phyloP scores from a whole-genome alignment of 2,113 vertebrate genomes.

The Morone chrysops region DNA sequence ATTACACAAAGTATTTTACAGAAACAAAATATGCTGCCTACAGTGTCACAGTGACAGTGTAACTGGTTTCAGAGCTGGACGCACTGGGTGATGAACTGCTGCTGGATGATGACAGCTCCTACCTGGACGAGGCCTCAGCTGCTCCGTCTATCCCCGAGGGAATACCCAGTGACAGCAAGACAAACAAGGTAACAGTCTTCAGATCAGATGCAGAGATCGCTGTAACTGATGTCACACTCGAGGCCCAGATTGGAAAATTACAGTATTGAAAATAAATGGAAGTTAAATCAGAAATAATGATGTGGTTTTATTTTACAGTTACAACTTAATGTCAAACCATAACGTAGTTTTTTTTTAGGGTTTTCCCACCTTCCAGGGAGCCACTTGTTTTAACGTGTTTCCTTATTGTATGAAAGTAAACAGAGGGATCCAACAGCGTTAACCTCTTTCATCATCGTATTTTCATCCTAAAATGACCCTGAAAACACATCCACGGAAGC shows the following conservation, averaged over 20 bases:
- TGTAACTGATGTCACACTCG: neutral
- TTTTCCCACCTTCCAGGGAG: neutral
- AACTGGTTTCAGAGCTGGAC: constrained; percentile 90
- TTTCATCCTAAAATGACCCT: neutral
- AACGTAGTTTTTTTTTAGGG: no score
- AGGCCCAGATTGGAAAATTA: neutral
- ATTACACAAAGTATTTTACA: neutral
- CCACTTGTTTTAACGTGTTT: neutral
- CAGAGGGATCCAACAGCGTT: neutral
- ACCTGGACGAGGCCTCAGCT: constrained; percentile 94
- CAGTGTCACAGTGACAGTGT: neutral
- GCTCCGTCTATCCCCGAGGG: constrained; percentile 95
- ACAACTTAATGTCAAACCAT: neutral
- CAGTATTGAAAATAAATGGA: neutral
- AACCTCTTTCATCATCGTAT: neutral
- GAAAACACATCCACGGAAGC: no score
- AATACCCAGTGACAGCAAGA: constrained; percentile 91
- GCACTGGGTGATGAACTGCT: constrained; percentile 95
- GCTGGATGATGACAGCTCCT: constrained; percentile 95
- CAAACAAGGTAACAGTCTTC: constrained; percentile 88
- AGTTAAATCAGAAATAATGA: neutral
- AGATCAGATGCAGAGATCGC: neutral
- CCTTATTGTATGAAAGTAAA: neutral
- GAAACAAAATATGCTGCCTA: neutral
- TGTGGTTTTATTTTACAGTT: neutral